These are phyloP conservation scores for fruit fly (Drosophila melanogaster) DNA, from an alignment of 1,140 invertebrate genomes.

Conservation along the genomic window DNA sequence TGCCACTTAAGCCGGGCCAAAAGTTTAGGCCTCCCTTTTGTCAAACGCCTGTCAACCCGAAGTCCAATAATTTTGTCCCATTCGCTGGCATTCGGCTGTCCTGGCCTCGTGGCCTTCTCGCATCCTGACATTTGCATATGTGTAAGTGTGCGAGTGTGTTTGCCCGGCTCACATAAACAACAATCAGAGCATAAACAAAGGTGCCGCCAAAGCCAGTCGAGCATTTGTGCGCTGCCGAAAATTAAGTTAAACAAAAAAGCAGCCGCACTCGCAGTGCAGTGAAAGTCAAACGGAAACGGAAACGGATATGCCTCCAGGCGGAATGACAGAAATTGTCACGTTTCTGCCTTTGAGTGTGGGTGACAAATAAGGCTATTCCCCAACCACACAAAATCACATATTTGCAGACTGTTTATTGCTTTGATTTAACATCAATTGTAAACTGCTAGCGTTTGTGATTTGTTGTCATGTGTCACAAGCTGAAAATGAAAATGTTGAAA, in stretches of 20 bases:
- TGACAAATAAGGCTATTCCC: constrained; percentile 37
- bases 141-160: constrained; percentile 8
- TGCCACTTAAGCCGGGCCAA: constrained; percentile 52
- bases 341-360: constrained; percentile 38
- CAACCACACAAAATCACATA: neutral
- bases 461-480: constrained; percentile 59
- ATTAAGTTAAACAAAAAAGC: constrained; percentile 60
- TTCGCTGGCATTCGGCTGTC: constrained; percentile 10
- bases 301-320: constrained; percentile 60
- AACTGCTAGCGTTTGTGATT: constrained; percentile 62
- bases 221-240: constrained; percentile 43
- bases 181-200: constrained; percentile 62
- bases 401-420: constrained; percentile 48
- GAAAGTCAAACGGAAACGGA: constrained; percentile 65
- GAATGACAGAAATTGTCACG: constrained; percentile 66
- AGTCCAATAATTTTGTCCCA: constrained; percentile 59
- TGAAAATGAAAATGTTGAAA: constrained; percentile 18
- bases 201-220: constrained; percentile 37
- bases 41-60: constrained; percentile 54
- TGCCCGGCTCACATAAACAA: constrained; percentile 52
- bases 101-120: constrained; percentile 7
- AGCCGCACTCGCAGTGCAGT: constrained; percentile 31
- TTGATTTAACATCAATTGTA: constrained; percentile 73
- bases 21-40: constrained; percentile 49
- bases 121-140: constrained; percentile 45